Conservation (phyloP, 92 coral and sea anemone species). For the Zoanthus solanderi region DNA sequence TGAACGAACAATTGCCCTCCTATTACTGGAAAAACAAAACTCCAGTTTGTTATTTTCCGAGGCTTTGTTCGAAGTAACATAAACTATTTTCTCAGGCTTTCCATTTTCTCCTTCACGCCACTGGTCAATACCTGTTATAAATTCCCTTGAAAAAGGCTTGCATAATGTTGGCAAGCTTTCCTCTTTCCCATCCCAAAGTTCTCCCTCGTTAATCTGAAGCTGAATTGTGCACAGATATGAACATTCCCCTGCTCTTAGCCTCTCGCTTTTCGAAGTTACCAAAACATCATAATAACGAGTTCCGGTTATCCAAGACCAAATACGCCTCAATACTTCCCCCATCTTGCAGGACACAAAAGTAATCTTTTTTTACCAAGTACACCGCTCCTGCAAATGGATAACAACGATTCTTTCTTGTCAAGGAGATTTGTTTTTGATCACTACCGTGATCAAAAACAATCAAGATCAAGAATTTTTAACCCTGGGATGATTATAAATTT, state of each 20-base stretch:
- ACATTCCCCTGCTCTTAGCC: slow-evolving; percentile 9
- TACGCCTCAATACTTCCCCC: neutral
- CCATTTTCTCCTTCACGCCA: slow-evolving; percentile 16
- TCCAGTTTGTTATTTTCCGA: neutral
- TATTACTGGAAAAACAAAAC: neutral
- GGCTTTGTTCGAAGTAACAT: neutral
- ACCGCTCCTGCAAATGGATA: neutral
- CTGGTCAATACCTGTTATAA: neutral
- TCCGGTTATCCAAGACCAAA: neutral
- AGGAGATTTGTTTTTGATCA: no score
- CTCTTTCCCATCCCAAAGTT: slow-evolving; percentile 11
- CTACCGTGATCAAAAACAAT: no score
- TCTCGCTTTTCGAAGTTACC: neutral
- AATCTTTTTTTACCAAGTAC: no score
- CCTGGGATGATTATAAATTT: no score
- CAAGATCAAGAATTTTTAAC: no score
- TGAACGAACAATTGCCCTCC: neutral
- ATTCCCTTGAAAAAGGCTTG: neutral
- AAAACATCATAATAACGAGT: neutral
- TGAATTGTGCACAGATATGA: slow-evolving; percentile 11
- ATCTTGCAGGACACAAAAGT: neutral
- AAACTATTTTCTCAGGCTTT: neutral
- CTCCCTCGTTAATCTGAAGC: neutral
- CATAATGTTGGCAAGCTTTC: neutral
- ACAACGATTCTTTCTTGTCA: neutral